Conservation (phyloP, 1,140 invertebrate genomes). For the Drosophila elegans region DNA sequence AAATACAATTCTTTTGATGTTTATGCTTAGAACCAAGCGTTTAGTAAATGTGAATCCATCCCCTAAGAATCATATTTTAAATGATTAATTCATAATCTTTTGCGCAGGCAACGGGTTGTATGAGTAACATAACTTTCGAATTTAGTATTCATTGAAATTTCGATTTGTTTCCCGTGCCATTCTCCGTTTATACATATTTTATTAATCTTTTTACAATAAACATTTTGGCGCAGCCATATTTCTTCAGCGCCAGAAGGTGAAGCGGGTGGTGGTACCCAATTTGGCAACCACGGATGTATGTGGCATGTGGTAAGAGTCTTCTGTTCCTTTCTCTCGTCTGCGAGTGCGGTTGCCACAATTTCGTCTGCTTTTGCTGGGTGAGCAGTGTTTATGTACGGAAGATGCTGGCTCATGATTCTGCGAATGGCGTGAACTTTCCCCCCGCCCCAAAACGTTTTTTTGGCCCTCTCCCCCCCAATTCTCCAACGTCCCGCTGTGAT, state of each 20-base stretch:
- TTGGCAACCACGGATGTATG: conserved; percentile 55
- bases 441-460: conserved; percentile 3
- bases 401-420: conserved; percentile 58
- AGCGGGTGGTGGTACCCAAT: conserved; percentile 42
- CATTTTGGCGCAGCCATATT: conserved; percentile 65
- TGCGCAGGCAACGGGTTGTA: background rate
- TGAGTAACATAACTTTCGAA: conserved; percentile 18
- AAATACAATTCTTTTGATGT: conserved; percentile 34
- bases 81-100: conserved; percentile 27
- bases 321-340: conserved; percentile 31
- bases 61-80: conserved; percentile 8
- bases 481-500: conserved; percentile 57
- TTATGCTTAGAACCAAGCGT: conserved; percentile 30
- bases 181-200: conserved; percentile 46
- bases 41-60: background rate
- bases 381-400: conserved; percentile 37
- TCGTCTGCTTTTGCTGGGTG: conserved; percentile 13
- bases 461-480: background rate
- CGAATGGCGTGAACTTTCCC: conserved; percentile 76
- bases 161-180: background rate
- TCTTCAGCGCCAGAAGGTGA: conserved; percentile 4
- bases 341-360: conserved; percentile 40
- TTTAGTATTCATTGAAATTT: conserved; percentile 9
- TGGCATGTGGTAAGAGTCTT: conserved; percentile 63
- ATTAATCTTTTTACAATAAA: conserved; percentile 70